Conservation (phyloP, 2,888 invertebrate species). For the Agriotes lineatus region DNA sequence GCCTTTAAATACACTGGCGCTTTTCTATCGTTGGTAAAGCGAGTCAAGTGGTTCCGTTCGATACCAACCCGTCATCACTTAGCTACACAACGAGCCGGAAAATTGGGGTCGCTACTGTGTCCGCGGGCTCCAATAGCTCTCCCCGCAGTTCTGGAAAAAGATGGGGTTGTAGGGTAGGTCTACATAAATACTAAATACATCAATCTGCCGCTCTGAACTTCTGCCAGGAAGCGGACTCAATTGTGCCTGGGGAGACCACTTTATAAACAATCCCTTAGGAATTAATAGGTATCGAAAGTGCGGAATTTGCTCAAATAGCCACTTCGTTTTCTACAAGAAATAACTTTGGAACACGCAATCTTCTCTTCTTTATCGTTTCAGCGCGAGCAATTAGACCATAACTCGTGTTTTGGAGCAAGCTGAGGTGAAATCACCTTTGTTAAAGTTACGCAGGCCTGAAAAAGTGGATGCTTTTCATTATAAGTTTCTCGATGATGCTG, state of each 20-base stretch:
- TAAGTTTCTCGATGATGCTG: background rate
- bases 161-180: slow-evolving; percentile 29
- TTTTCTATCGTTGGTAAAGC: slow-evolving; percentile 47
- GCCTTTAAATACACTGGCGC: slow-evolving; percentile 45
- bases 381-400: background rate
- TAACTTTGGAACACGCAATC: background rate
- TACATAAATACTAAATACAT: slow-evolving; percentile 36
- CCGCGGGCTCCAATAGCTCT: slow-evolving; percentile 40
- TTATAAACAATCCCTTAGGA: slow-evolving; percentile 18
- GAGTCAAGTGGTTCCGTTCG: slow-evolving; percentile 52
- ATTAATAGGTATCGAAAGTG: slow-evolving; percentile 23
- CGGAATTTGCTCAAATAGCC: slow-evolving; percentile 10
- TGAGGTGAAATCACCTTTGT: background rate
- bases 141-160: slow-evolving; percentile 35
- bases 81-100: slow-evolving; percentile 62
- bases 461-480: background rate
- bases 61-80: slow-evolving; percentile 59
- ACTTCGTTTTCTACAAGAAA: background rate
- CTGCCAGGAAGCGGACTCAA: slow-evolving; percentile 20
- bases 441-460: background rate
- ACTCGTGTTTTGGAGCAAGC: background rate
- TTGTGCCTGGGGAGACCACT: slow-evolving; percentile 15
- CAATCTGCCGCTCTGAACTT: slow-evolving; percentile 16
- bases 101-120: slow-evolving; percentile 57
- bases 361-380: background rate